phyloP scores from a whole-genome alignment of 2,113 vertebrate species.

The Struthidea cinerea region DNA sequence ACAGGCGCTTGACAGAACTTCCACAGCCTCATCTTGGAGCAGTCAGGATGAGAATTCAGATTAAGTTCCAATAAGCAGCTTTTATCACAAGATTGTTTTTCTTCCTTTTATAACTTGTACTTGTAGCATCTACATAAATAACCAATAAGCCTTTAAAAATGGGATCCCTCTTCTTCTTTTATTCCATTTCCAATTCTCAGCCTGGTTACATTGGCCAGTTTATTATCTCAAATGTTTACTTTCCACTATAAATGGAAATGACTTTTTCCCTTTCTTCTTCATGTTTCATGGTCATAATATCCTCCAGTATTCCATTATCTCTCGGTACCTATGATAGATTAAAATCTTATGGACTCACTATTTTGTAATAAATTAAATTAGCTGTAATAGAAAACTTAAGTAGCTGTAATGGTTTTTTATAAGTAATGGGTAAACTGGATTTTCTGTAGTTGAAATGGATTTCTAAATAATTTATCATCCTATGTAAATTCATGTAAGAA shows the following conservation, averaged over 20 bases:
- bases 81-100: conserved; percentile 8
- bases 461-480: conserved; percentile 41
- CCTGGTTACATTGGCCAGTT: not conserved
- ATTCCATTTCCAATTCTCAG: not conserved
- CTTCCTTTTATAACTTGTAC: not conserved
- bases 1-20: not conserved
- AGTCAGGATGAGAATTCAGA: not conserved
- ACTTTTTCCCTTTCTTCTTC: conserved; percentile 5
- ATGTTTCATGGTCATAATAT: conserved; percentile 34
- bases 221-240: conserved; percentile 60
- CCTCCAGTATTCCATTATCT: conserved; percentile 12
- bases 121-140: not conserved
- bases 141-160: not conserved
- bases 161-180: not conserved
- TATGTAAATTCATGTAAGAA: not conserved
- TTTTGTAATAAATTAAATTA: conserved; percentile 45
- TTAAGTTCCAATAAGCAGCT: conserved; percentile 10
- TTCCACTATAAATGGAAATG: conserved; percentile 53
- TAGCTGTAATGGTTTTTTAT: conserved; percentile 9
- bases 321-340: conserved; percentile 25
- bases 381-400: conserved; percentile 36
- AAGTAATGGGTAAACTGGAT: conserved; percentile 35
- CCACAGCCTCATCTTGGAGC: not conserved
- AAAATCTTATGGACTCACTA: not conserved
- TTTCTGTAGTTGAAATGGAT: conserved; percentile 25